Base-by-base conservation (phyloP, 1,140 invertebrate genomes). In the Cheumatopsyche charites region DNA sequence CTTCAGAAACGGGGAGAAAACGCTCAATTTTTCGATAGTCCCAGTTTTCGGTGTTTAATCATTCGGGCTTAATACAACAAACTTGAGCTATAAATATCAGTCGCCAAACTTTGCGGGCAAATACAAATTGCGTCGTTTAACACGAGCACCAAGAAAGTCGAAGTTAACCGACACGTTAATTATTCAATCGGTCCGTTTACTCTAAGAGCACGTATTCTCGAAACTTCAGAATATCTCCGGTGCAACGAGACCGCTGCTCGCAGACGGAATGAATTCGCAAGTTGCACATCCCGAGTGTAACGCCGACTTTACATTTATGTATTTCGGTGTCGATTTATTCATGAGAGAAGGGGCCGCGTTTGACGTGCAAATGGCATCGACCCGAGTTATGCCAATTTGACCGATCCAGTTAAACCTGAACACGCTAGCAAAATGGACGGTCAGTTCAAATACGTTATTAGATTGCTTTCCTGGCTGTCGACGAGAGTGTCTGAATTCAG, bases 61-160 rank as follows among this genome's bases (percentile, higher is more conserved):
- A 68, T 68, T 47, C 43, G 49, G 55, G 15, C 15, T 12, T 43
- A 55, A 55, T 55, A 55, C 66, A 58, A 58, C 21, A 68, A 68
- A 68, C 66, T 68, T 68, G 1, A 23, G 47, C 49, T 58, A 55
- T 68, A 58, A 21, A 67, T 67, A 52, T 68, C 66, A 68, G 26
- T 45, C 43, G 47, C 43, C 19, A 21, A 47, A 66, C n/a, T 66
- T 47, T 41, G 15, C 41, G 41, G 43, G 63, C 63, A 47, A 47
- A 66, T 66, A 66, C 41, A 66, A 66, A 66, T 66, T 66, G 25
- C 41, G 43, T 26, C 63, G 42, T 47, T 47, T 47, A 66, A 47
- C 63, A 66, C 63, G 42, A 45, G 42, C 9, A 15, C 62, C 15
- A 41, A 63, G 62, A 63, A 63, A 63, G 26, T 63, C 41, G 23